Evolutionary conservation across 1,140 invertebrate species (phyloP).

Genomic region (Drosophila nigrodunni): DNA sequence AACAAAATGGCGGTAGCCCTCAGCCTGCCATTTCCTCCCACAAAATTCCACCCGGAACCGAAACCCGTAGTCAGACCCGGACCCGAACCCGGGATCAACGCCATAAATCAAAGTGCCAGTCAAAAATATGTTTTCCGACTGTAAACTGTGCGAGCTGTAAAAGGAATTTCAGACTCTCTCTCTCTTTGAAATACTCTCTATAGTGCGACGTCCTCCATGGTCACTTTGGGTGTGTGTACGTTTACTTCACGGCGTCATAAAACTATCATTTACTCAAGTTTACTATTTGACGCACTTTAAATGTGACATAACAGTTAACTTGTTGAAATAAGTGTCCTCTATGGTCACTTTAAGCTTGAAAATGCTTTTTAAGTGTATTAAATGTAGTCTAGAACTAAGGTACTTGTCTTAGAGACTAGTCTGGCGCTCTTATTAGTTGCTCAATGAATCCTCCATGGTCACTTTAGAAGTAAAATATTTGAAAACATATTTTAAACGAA

Average conservation of each 20-base stretch:
- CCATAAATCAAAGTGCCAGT: conserved; percentile 78
- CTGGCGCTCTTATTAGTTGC: no score
- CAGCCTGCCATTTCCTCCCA: neutral
- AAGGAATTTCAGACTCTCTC: neutral
- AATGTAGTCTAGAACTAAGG: no score
- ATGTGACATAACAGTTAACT: neutral
- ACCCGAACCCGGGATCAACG: conserved; percentile 25
- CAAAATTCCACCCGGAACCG: no score
- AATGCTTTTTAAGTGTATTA: neutral
- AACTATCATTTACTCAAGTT: no score
- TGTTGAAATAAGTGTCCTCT: neutral
- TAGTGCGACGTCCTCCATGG: neutral
- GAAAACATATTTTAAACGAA: no score
- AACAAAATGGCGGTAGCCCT: conserved; percentile 53
- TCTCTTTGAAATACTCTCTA: conserved; percentile 4
- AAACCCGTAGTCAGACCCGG: neutral
- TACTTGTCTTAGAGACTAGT: no score
- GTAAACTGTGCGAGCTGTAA: conserved; percentile 21
- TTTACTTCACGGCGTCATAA: neutral
- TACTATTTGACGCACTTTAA: neutral
- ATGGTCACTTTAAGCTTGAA: neutral
- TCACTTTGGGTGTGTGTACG: neutral
- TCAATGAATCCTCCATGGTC: neutral
- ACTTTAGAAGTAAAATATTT: neutral
- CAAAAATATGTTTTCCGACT: conserved; percentile 76